Evolutionary conservation across 2,113 vertebrate genomes (phyloP).

Genomic region (Bucco capensis): DNA sequence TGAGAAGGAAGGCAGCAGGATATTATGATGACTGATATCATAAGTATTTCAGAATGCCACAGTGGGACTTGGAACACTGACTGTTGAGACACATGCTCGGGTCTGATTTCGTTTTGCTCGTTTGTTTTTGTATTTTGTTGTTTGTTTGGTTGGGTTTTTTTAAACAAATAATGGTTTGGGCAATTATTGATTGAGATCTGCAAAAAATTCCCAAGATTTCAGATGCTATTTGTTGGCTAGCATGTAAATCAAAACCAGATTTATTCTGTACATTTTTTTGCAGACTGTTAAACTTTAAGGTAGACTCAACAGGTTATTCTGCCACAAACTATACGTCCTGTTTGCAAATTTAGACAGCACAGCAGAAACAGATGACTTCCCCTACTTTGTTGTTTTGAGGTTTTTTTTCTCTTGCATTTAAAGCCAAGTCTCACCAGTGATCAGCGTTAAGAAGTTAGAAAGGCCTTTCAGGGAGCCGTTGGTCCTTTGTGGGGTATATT

Average conservation of each 20-base stretch:
- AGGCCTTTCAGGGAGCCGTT: background rate
- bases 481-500: background rate
- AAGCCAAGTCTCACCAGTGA: background rate
- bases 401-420: background rate
- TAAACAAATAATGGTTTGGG: background rate
- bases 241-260: constrained; percentile 2
- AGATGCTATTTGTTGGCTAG: background rate
- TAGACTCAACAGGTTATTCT: background rate
- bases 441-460: background rate
- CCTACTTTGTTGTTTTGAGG: no score
- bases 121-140: no score
- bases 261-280: background rate
- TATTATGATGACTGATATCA: background rate
- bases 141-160: background rate
- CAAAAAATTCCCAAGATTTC: background rate
- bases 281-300: background rate
- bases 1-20: background rate
- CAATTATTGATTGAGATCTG: background rate
- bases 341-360: background rate
- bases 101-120: background rate
- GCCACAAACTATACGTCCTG: background rate
- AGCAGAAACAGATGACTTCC: background rate
- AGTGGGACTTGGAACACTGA: background rate
- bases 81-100: background rate
- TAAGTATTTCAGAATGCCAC: background rate